Conservation (phyloP, 2,888 invertebrate genomes). For the Antitype chi region DNA sequence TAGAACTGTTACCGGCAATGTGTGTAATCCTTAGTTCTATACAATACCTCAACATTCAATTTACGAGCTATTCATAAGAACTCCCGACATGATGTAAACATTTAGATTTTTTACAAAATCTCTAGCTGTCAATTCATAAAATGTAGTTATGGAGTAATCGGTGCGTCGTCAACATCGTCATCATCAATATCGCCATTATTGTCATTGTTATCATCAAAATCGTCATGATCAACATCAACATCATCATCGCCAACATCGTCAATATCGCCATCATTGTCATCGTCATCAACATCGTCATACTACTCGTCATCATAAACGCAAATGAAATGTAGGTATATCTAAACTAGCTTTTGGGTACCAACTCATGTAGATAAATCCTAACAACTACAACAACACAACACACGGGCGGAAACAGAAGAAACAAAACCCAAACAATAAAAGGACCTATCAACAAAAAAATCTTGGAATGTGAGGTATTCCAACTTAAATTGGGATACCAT, state of each 20-base stretch:
- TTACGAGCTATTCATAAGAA: background rate
- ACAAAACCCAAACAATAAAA: no score
- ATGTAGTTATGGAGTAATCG: background rate
- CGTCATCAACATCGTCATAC: background rate
- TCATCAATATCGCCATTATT: background rate
- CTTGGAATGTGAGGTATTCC: no score
- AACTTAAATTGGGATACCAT: background rate
- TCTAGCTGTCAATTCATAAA: background rate
- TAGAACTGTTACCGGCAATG: background rate
- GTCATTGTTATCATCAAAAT: background rate
- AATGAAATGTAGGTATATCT: background rate
- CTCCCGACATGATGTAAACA: background rate
- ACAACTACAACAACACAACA: no score
- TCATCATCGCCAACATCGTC: no score
- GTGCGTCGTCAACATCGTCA: no score
- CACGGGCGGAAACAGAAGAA: no score
- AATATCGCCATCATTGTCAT: background rate
- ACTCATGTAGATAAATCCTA: no score
- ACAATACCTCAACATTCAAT: background rate
- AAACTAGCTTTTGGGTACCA: no score
- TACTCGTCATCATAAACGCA: background rate
- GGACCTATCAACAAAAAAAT: no score
- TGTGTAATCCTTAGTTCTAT: background rate
- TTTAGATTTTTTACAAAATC: background rate
- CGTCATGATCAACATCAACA: background rate